Base-by-base conservation (phyloP, 23 tunicate genomes). In the Halocynthia roretzi region DNA sequence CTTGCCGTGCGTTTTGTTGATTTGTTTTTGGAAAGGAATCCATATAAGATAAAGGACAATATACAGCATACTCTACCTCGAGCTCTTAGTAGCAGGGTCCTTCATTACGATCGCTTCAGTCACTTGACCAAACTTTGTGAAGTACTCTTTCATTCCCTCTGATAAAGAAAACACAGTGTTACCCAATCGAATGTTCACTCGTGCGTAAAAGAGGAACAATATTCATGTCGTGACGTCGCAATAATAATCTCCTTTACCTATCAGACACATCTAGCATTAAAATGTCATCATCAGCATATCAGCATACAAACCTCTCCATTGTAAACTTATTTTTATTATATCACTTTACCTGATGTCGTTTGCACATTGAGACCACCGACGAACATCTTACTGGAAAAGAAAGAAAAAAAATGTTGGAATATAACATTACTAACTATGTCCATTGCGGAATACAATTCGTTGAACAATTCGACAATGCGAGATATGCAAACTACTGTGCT, bases 101-200 rank as follows among this genome's bases (percentile, higher is more conserved):
- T 91, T 79, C 98, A 93, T 93, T 14, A 93, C 98, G 61, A 84
- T 83, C 21, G 98, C 87, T 51, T 93, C 98, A 22, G 87, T 65
- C 40, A 93, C 84, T 71, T 93, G 93, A 40, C 98, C 98, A 77
- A 75, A 93, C 8, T 82, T 82, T 61, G 83, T 79, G 83, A 93
- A 93, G 79, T 93, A 93, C 76, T 93, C 98, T 83, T 93, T 93
- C 62, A 93, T 55, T 53, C 98, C 91, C 55, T 93, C 98, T 93
- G 72, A 20, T 19, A 78, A 71, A 49, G n/a, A 77, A 61, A 84
- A 77, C 21, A 64, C 52, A 31, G 62, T 51, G 22, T 79, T 12
- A 50, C 14, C 15, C 50, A 68, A 19, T 15, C 72, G 19, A n/a
- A 68, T n/a, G 2, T 68, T 20, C 44, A 60, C 65, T 60, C 18